Conservation (phyloP, 2,113 vertebrate genomes). For the Cephalopterus ornatus region DNA sequence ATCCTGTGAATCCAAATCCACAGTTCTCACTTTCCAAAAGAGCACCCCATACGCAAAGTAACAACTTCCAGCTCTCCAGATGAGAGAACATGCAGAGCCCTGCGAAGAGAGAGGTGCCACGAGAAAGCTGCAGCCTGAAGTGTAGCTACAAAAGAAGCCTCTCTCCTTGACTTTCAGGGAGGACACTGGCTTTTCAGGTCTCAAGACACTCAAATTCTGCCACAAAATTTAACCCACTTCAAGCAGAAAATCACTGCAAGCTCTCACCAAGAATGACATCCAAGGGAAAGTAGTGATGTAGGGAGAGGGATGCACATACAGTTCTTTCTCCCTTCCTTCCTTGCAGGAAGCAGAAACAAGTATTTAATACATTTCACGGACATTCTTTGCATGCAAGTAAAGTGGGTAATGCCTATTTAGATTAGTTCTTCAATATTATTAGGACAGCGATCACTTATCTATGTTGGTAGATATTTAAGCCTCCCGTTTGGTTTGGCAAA, state of each 20-base stretch:
- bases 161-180: not conserved
- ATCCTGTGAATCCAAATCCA: not conserved
- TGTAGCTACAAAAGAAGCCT: not conserved
- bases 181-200: not conserved
- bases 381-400: not conserved
- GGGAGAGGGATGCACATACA: fast-evolving
- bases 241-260: not conserved
- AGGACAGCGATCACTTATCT: not conserved
- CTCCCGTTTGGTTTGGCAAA: not conserved
- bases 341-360: not conserved
- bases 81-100: not conserved
- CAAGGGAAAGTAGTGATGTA: not conserved
- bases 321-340: not conserved
- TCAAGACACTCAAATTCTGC: not conserved
- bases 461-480: not conserved
- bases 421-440: not conserved
- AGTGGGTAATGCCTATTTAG: not conserved
- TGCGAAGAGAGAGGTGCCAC: not conserved
- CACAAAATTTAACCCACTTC: not conserved
- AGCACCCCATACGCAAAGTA: not conserved
- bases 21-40: not conserved
- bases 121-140: not conserved
- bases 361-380: not conserved
- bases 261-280: not conserved
- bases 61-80: not conserved